Conservation (phyloP, 2,797 vertebrate species). For the Sebastes wilsoni region DNA sequence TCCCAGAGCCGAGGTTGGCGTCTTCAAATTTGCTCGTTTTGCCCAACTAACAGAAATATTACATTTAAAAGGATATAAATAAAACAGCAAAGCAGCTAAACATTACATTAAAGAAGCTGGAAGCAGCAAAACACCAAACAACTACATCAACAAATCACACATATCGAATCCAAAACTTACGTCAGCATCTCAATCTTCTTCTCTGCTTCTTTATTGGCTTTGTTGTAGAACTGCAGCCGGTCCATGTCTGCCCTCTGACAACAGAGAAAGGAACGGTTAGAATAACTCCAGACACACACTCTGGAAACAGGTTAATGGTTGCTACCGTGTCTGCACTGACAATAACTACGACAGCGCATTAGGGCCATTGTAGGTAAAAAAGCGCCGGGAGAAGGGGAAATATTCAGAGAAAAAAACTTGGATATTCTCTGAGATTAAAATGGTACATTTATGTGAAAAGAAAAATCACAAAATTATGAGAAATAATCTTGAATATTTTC, state of each 20-base stretch:
- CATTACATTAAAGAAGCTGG: not conserved
- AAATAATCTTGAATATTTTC: too few relatives aligned
- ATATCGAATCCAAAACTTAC: conserved; percentile 43
- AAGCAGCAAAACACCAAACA: not conserved
- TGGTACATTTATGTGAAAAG: not conserved
- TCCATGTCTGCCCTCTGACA: conserved; percentile 78
- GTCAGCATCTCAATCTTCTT: conserved; percentile 78
- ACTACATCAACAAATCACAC: not conserved
- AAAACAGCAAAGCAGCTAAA: not conserved
- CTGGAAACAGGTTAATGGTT: not conserved
- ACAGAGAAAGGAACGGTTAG: not conserved
- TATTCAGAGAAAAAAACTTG: not conserved
- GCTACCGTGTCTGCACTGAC: not conserved
- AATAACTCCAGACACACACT: not conserved
- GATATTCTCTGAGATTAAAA: not conserved
- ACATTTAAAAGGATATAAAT: not conserved
- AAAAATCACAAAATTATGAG: too few relatives aligned
- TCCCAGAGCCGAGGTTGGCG: not conserved
- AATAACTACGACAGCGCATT: not conserved
- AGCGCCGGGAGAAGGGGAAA: not conserved
- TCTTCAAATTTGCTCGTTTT: not conserved
- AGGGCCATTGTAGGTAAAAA: not conserved
- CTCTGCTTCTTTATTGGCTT: conserved; percentile 71
- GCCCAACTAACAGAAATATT: not conserved
- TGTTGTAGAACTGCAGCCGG: conserved; percentile 66